phyloP scores from a whole-genome alignment of 2,113 vertebrate species.

The Lipotes vexillifer region DNA sequence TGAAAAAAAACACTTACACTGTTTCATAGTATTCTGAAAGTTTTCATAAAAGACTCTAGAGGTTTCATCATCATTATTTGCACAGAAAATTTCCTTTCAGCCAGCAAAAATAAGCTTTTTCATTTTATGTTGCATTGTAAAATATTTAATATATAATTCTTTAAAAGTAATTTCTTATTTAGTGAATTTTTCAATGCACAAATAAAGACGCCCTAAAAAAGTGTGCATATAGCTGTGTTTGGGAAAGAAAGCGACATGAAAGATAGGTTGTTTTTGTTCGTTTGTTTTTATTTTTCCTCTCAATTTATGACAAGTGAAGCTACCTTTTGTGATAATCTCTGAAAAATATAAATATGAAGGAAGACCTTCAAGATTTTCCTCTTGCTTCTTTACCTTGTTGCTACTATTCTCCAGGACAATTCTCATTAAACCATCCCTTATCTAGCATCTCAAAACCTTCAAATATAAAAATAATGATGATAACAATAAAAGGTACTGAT shows the following conservation, averaged over 20 bases:
- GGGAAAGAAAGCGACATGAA: neutral
- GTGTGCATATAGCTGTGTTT: neutral
- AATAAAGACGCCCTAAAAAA: neutral
- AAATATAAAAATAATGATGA: neutral
- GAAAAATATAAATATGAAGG: neutral
- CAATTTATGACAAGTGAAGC: neutral
- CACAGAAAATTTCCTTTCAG: neutral
- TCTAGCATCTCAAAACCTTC: neutral
- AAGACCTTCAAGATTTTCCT: neutral
- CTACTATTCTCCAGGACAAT: neutral
- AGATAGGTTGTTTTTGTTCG: neutral
- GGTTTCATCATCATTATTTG: neutral
- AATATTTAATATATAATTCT: neutral
- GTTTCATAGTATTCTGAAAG: neutral
- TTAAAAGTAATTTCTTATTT: neutral
- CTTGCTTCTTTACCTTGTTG: neutral
- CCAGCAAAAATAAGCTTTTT: neutral
- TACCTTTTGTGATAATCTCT: neutral
- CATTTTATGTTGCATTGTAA: neutral
- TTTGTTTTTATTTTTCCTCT: neutral
- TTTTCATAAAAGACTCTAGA: neutral
- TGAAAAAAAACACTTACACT: neutral
- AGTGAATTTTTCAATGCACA: neutral
- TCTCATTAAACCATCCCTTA: neutral
- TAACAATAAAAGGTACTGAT: neutral